Evolutionary conservation across 2,113 vertebrate species (phyloP).

Genomic region (Chloropsis cyanopogon): DNA sequence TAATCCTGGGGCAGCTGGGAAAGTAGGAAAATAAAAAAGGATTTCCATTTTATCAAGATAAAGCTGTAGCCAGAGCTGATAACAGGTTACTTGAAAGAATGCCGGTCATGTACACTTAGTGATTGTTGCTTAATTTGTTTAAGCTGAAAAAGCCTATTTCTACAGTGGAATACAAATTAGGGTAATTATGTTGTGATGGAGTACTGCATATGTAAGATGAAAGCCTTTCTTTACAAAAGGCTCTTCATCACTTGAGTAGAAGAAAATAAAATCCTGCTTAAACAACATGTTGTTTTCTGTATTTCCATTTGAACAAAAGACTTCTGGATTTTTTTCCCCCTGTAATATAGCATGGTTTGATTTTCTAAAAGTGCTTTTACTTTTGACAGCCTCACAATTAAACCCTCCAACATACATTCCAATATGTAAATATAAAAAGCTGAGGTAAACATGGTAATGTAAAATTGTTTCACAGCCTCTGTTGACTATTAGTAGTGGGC

Average conservation of each 20-base stretch:
- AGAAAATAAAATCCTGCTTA: conserved; percentile 65
- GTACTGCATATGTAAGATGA: conserved; percentile 65
- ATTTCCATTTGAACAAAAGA: conserved; percentile 55
- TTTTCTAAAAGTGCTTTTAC: not conserved
- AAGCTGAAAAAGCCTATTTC: conserved; percentile 67
- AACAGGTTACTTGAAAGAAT: conserved; percentile 60
- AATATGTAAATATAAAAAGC: conserved; percentile 5
- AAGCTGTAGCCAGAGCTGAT: conserved; percentile 53
- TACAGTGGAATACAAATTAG: conserved; percentile 72
- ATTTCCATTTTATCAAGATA: conserved; percentile 56
- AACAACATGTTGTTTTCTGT: conserved; percentile 60
- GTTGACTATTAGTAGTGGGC: not conserved
- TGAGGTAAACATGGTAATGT: not conserved
- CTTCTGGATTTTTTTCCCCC: not conserved
- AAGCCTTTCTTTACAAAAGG: conserved; percentile 69
- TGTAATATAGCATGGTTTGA: not conserved
- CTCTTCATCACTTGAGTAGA: conserved; percentile 57
- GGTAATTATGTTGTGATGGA: conserved; percentile 70
- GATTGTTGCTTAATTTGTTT: conserved; percentile 71
- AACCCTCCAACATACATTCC: conserved; percentile 1
- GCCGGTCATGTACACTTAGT: conserved; percentile 50
- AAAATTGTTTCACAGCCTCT: not conserved
- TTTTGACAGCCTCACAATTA: conserved; percentile 21
- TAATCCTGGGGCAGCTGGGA: not conserved
- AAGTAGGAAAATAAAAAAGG: not conserved